Evolutionary conservation across 2,888 invertebrate genomes (phyloP), one percentile per base, ranked within the genome.

Genomic region (Drosophila parthenogenetica): DNA sequence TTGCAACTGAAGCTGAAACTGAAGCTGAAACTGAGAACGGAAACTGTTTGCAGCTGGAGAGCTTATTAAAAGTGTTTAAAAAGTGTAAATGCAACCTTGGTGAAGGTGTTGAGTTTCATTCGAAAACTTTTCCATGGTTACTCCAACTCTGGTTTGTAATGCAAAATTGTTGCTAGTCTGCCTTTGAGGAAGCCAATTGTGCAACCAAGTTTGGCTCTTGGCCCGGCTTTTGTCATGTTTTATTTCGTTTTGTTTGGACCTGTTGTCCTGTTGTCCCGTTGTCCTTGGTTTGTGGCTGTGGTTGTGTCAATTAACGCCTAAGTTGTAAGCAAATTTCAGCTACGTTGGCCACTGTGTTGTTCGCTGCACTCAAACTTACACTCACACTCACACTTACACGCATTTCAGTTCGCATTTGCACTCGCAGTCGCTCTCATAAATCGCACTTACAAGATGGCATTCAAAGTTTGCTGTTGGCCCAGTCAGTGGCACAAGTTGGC

Each of bases 301-400:
- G 69, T 48, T 69, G 72, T 87, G 87, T 89, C 80, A 88, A 84
- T 84, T 84, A 85, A 83, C 85, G 81, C 87, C 86, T 77, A 85
- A 88, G 89, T 83, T 88, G 87, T 85, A 88, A 88, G 86, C 79
- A 88, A 85, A 85, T 85, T 88, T 83, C 57, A 45, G 71, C 67
- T 69, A 66, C 73, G 82, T 85, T 85, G 82, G 29, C 79, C 73
- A 35, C 43, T 61, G 58, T 72, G 77, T 66, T 81, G 84, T 60
- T 69, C 83, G 71, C 53, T 83, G 49, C 49, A 49, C 49, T 49
- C 32, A 13, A 13, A 42, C 53, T 17, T 4, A 29, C 25, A 53
- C 53, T 53, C n/a, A 19, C 35, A 35, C 19, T 50, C 17, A 79
- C 82, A 85, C 79, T 84, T 85, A 84, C 87, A 84, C 79, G 88